Conservation (phyloP, 2,797 vertebrate genomes). For the Mormyrops attenuatus region DNA sequence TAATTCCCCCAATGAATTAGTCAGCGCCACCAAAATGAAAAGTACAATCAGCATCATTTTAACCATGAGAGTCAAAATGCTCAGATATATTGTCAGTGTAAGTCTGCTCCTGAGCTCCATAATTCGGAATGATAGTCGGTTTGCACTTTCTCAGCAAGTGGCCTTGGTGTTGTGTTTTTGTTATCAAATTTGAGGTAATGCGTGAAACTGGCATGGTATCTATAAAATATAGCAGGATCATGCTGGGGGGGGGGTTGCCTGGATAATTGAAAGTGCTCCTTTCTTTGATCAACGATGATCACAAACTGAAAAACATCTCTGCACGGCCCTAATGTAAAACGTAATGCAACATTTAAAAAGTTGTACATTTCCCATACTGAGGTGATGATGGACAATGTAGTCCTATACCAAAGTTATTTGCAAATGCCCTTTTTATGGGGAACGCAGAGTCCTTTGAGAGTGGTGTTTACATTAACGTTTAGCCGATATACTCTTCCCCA, state of each 20-base stretch:
- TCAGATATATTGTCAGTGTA: background rate
- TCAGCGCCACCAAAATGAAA: background rate
- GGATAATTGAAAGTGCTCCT: background rate
- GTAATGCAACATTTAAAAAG: background rate
- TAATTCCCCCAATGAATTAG: background rate
- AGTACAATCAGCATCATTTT: background rate
- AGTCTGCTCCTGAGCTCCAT: background rate
- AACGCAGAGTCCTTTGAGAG: background rate
- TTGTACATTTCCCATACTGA: background rate
- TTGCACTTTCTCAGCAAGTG: background rate
- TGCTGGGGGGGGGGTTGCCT: background rate
- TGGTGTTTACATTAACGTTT: background rate
- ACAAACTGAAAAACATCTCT: background rate
- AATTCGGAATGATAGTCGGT: too few relatives aligned
- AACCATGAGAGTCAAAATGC: background rate
- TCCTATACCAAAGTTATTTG: background rate
- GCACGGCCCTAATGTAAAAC: background rate
- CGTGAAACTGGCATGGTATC: background rate
- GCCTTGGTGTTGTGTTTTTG: background rate
- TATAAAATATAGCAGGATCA: background rate
- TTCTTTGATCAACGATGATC: background rate
- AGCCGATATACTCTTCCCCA: background rate
- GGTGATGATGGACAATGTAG: background rate
- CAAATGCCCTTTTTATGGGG: background rate
- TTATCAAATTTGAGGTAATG: background rate